Conservation (phyloP, 1,140 invertebrate species). For the Caenorhabditis inopinata region DNA sequence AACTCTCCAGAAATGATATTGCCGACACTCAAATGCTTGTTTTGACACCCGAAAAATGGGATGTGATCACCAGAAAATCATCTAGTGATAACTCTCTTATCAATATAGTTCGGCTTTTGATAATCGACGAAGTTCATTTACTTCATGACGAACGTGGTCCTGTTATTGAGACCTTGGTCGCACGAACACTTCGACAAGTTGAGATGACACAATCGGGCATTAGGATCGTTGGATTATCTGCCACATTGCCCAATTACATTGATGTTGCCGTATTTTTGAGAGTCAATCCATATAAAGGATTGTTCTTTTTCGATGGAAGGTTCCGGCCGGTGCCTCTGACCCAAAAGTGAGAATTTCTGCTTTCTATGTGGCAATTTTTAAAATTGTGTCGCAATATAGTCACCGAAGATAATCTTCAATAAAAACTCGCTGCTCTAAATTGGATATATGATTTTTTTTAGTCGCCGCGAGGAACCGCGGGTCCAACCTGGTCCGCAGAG, state of each 20-base stretch:
- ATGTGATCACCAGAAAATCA: slow-evolving; percentile 94
- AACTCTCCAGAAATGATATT: slow-evolving; percentile 90
- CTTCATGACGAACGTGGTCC: slow-evolving; percentile 94
- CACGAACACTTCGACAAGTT: slow-evolving; percentile 87
- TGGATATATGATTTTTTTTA: no score
- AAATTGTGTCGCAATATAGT: no score
- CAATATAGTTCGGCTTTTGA: slow-evolving; percentile 86
- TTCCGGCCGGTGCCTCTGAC: slow-evolving; percentile 92
- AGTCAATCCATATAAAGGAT: slow-evolving; percentile 86
- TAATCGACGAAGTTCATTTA: slow-evolving; percentile 92
- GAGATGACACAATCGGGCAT: slow-evolving; percentile 95
- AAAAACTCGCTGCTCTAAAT: no score
- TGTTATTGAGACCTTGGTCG: slow-evolving; percentile 94
- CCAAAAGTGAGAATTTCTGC: slow-evolving; percentile 69
- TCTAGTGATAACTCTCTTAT: slow-evolving; percentile 85
- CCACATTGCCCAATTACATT: slow-evolving; percentile 94
- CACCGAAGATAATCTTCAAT: no score
- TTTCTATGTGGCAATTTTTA: no score
- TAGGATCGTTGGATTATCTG: slow-evolving; percentile 92
- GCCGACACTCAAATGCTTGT: slow-evolving; percentile 89
- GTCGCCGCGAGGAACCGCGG: no score
- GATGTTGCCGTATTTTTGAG: slow-evolving; percentile 91
- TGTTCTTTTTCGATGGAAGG: slow-evolving; percentile 95
- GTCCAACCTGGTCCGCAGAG: no score
- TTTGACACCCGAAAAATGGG: slow-evolving; percentile 99